Base-by-base conservation (phyloP, 92 coral and sea anemone genomes). In the Porites evermanni region DNA sequence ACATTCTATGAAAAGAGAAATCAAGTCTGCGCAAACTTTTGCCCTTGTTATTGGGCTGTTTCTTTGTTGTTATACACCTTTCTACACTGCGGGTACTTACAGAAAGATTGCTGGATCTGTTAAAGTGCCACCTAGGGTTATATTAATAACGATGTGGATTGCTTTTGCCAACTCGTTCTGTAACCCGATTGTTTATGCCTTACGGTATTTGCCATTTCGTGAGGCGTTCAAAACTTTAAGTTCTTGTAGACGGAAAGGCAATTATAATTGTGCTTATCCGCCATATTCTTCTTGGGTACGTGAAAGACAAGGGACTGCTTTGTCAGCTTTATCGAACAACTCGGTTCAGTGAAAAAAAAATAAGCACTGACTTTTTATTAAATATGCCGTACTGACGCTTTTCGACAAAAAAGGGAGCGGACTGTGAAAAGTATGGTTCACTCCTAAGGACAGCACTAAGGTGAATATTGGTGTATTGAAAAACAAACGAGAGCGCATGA, bases 111-210 rank as follows among this genome's bases (percentile, higher is more conserved):
- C 93, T 2, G 96, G 96, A 12, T 89, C 89, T 0, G 75, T 60
- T 18, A 84, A 84, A 6, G 92, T 96, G 7, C 82, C 92, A 14
- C 59, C 87, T 11, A 66, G 81, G 66, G 90, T 79, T 14, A 83
- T 93, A 32, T 69, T 88, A 1, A 24, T 90, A 6, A 89, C 94
- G 8, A 96, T 93, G 59, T 96, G 98, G 98, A 47, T 96, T 7
- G 98, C 91, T 4, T 96, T 94, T 81, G 89, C 96, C 7, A 96
- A 96, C 69, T 95, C 96, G 10, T 96, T 91, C 70, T 82, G 96
- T 64, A 96, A 96, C 82, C 99, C 99, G 18, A 67, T 96, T 17
- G 85, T 96, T 38, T 96, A 96, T 66, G 93, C 95, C 5, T 67
- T 95, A 53, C 85, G 99, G 70, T 91, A 95, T 81, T 69, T 91